Evolutionary conservation across 2,888 invertebrate genomes (phyloP).

Genomic region (Laspeyria flexula): DNA sequence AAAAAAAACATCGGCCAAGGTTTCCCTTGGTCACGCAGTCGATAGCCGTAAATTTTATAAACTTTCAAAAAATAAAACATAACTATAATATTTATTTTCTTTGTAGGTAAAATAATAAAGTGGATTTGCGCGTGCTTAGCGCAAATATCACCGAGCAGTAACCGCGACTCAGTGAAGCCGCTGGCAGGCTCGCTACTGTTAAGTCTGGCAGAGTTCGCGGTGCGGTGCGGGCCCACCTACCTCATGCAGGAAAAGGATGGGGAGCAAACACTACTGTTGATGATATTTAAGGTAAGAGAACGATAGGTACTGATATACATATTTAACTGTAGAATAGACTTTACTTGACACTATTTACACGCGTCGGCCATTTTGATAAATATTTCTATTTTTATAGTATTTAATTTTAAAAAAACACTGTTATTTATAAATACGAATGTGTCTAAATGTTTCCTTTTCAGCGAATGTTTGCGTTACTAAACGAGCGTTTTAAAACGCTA

Average conservation of each 20-base stretch:
- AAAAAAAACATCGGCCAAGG: too few species aligned
- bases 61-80: too few species aligned
- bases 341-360: too few species aligned
- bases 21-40: too few species aligned
- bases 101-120: conserved; percentile 83
- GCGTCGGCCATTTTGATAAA: too few species aligned
- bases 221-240: conserved; percentile 90
- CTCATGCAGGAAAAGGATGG: conserved; percentile 86
- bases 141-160: conserved; percentile 79
- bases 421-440: conserved; percentile 5
- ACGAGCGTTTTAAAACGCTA: too few species aligned
- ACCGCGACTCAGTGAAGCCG: conserved; percentile 88
- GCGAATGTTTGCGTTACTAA: too few species aligned
- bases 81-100: neutral
- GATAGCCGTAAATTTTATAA: too few species aligned
- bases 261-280: conserved; percentile 84
- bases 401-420: neutral
- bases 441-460: too few species aligned
- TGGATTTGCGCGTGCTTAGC: conserved; percentile 84
- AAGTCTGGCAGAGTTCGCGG: conserved; percentile 97
- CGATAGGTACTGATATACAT: too few species aligned
- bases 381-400: too few species aligned
- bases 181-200: conserved; percentile 93
- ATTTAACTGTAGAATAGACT: too few species aligned
- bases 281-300: conserved; percentile 90